These are phyloP conservation scores for Dilophus febrilis DNA, from an alignment of 2,888 invertebrate genomes.

Conservation along the genomic window DNA sequence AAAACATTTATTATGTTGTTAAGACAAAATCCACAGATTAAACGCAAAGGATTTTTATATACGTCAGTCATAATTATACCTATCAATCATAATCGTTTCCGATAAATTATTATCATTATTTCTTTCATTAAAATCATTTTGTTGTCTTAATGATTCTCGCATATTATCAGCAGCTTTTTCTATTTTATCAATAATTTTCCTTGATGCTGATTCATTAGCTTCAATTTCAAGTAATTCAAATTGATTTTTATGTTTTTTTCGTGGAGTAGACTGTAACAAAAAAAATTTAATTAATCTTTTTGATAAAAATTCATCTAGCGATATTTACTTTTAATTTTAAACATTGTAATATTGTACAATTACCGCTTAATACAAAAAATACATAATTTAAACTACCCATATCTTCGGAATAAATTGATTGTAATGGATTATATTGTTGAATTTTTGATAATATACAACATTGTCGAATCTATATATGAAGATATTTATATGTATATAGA, in stretches of 20 bases:
- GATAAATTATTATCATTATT: neutral
- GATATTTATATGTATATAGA: too few relatives aligned
- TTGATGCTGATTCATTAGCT: neutral
- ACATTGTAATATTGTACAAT: constrained; percentile 26
- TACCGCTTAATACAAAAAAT: constrained; percentile 25
- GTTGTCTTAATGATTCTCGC: too few relatives aligned
- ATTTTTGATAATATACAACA: constrained; percentile 13
- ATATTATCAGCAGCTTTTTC: constrained; percentile 3
- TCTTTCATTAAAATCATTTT: neutral
- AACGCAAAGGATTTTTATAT: too few relatives aligned
- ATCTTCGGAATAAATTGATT: constrained; percentile 23
- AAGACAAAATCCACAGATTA: too few relatives aligned
- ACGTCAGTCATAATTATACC: too few relatives aligned
- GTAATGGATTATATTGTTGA: constrained; percentile 21
- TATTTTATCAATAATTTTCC: constrained; percentile 4
- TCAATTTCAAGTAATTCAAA: constrained; percentile 2
- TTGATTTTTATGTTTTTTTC: neutral
- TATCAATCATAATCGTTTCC: neutral
- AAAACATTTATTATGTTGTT: too few relatives aligned
- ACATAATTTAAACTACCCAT: constrained; percentile 20
- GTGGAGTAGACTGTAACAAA: neutral
- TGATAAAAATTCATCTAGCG: neutral
- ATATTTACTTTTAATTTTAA: constrained; percentile 18
- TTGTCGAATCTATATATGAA: constrained; percentile 5
- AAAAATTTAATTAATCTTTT: neutral